Conservation (phyloP, 2,113 vertebrate genomes). For the Piaya cayana region DNA sequence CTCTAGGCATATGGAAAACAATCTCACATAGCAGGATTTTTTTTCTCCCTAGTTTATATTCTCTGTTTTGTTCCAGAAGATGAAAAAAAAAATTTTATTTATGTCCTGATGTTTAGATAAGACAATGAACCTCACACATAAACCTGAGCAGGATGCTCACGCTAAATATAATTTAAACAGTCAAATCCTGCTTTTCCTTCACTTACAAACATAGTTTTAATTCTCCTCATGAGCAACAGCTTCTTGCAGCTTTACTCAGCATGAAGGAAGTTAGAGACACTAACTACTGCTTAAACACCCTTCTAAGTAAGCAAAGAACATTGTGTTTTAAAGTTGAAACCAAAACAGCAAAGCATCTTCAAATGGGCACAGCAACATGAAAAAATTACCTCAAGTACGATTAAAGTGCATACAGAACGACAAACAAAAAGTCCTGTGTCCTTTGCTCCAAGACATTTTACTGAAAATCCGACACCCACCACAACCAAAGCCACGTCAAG, state of each 20-base stretch:
- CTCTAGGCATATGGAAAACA: neutral
- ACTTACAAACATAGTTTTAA: neutral
- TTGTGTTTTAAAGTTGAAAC: neutral
- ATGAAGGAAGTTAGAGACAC: neutral
- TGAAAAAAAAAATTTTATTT: conserved; percentile 1
- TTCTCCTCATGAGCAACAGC: neutral
- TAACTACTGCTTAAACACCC: neutral
- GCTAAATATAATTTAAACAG: neutral
- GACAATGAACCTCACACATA: neutral
- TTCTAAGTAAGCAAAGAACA: neutral
- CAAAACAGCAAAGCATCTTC: neutral
- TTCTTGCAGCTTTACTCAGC: neutral
- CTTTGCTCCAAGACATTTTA: neutral
- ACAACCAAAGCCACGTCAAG: rapidly evolving
- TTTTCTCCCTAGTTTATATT: neutral
- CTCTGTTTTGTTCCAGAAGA: neutral
- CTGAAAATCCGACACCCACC: neutral
- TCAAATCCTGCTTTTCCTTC: neutral
- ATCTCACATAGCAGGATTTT: rapidly evolving
- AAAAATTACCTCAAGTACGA: neutral
- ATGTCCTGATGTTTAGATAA: neutral
- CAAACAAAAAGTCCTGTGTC: neutral
- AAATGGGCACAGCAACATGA: neutral
- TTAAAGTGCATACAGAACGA: neutral
- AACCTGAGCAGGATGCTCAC: neutral